phyloP scores from a whole-genome alignment of 2,113 vertebrate genomes.

The Brienomyrus longianalis region DNA sequence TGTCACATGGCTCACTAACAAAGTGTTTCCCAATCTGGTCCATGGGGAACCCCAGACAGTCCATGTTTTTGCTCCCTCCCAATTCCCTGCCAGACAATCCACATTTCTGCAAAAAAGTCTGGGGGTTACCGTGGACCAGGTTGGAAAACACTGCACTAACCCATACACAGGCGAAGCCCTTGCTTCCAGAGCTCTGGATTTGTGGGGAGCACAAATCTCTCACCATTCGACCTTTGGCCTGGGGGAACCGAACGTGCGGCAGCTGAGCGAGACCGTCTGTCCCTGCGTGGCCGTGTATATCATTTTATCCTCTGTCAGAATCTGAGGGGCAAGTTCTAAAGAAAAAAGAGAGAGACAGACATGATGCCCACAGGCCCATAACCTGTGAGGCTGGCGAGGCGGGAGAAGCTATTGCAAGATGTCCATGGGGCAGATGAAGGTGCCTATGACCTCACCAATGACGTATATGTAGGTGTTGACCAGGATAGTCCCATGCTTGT shows the following conservation, averaged over 20 bases:
- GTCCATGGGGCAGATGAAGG: not conserved
- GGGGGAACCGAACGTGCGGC: slow-evolving; percentile 71
- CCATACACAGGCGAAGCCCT: not conserved
- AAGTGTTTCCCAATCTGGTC: not conserved
- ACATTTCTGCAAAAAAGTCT: not conserved
- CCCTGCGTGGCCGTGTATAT: slow-evolving; percentile 61
- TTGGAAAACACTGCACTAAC: not conserved
- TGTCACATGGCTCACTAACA: not conserved
- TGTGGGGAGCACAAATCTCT: slow-evolving; percentile 29
- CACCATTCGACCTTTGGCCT: slow-evolving; percentile 70
- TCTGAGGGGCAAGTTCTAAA: slow-evolving; percentile 73
- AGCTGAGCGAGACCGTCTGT: slow-evolving; percentile 49
- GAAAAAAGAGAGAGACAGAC: not conserved
- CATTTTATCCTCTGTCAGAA: slow-evolving; percentile 60
- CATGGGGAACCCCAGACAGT: not conserved
- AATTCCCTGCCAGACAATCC: not conserved
- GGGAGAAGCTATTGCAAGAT: not conserved
- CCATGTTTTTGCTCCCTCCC: not conserved
- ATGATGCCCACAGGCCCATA: not conserved
- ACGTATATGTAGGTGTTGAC: slow-evolving; percentile 72
- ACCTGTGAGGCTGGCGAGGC: not conserved
- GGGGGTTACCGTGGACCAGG: not conserved
- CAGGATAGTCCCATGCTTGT: slow-evolving; percentile 65
- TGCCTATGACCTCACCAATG: slow-evolving; percentile 54
- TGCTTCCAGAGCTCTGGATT: not conserved